Conservation (phyloP, 2,888 invertebrate species). For the Muscina levida region DNA sequence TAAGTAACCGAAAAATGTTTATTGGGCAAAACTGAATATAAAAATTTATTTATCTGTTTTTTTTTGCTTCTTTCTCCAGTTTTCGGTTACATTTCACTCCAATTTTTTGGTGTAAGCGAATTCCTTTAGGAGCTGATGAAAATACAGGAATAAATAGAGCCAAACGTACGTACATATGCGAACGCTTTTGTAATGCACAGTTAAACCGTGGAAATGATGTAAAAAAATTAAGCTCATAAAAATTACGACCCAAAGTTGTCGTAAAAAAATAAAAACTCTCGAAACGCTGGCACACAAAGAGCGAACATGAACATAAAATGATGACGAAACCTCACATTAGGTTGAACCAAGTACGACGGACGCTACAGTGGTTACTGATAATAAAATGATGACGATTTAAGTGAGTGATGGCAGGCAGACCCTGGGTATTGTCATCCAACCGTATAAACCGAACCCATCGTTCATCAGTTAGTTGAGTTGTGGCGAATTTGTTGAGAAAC, state of each 20-base stretch:
- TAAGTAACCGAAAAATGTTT: conserved; percentile 41
- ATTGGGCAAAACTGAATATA: conserved; percentile 20
- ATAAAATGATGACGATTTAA: conserved; percentile 55
- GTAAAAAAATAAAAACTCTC: conserved; percentile 51
- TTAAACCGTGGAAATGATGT: conserved; percentile 59
- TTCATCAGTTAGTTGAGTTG: conserved; percentile 9
- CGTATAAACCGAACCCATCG: not conserved
- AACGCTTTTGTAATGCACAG: conserved; percentile 48
- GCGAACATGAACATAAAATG: conserved; percentile 31
- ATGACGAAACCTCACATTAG: conserved; percentile 29
- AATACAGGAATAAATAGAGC: not conserved
- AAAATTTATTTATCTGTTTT: conserved; percentile 14
- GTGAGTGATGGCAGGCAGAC: conserved; percentile 48
- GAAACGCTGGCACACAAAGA: conserved; percentile 9
- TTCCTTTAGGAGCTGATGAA: conserved; percentile 41
- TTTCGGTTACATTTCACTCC: not conserved
- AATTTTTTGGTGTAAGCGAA: conserved; percentile 15
- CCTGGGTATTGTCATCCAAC: conserved; percentile 23
- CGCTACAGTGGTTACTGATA: conserved; percentile 24
- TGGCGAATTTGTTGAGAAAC: conserved; percentile 12
- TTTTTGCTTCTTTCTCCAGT: not conserved
- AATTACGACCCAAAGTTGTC: conserved; percentile 52
- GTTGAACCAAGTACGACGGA: not conserved
- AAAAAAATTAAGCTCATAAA: conserved; percentile 60
- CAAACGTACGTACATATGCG: not conserved